A percentile compares a stretch with the other conserved stretches of the same genome.
These are phyloP conservation scores for Chrysolina oricalcia DNA, from an alignment of 2,888 invertebrate genomes.

Conservation along the genomic window DNA sequence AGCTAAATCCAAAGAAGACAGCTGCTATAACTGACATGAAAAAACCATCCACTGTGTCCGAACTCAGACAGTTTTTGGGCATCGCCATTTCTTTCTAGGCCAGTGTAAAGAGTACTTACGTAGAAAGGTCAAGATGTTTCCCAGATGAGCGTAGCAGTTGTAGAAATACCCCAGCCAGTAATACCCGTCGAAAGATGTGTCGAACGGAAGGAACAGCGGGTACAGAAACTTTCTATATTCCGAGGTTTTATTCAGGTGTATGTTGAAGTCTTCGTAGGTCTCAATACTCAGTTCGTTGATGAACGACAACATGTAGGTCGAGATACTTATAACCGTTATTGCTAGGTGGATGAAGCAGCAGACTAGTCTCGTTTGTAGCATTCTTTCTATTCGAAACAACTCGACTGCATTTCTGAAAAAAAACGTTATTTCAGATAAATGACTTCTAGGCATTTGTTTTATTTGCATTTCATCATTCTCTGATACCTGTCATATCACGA, in stretches of 20 bases:
- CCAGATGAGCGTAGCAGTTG: conserved; percentile 32
- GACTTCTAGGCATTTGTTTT: no score
- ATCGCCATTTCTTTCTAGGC: no score
- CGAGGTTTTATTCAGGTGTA: conserved; percentile 45
- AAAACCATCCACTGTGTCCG: no score
- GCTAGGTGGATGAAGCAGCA: conserved; percentile 34
- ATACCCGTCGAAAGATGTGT: conserved; percentile 49
- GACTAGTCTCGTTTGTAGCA: conserved; percentile 35
- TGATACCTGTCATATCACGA: no score
- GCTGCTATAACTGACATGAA: no score
- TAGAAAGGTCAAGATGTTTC: conserved; percentile 33
- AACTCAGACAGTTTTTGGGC: no score
- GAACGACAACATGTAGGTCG: conserved; percentile 3
- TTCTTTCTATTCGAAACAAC: conserved; percentile 11
- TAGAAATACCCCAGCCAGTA: conserved; percentile 40
- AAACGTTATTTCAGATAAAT: not conserved
- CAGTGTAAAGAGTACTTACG: conserved; percentile 42
- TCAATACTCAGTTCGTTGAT: conserved; percentile 15
- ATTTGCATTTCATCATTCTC: no score
- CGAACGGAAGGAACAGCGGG: conserved; percentile 48
- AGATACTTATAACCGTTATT: conserved; percentile 6
- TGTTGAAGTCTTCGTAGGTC: conserved; percentile 43
- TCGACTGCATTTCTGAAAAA: conserved; percentile 40
- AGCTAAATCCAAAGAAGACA: no score
- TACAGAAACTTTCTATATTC: conserved; percentile 41